Conservation (phyloP, 2,797 vertebrate genomes). For the Aplochiton taeniatus region DNA sequence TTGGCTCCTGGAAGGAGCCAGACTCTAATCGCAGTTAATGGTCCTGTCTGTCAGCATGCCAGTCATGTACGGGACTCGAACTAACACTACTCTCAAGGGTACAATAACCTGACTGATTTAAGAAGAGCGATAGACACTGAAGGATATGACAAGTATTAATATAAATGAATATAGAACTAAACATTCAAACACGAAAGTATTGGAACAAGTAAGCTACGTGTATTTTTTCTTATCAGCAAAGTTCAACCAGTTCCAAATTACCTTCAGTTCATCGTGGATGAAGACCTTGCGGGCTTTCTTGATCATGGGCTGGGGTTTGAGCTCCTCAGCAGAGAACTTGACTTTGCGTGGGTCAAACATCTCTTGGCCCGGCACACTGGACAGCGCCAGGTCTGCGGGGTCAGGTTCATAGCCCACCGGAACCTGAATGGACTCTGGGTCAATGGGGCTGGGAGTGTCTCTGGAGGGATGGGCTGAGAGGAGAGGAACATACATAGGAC, state of each 20-base stretch:
- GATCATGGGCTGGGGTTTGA: slow-evolving; percentile 91
- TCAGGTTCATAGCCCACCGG: slow-evolving; percentile 85
- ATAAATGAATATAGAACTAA: not conserved
- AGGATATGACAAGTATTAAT: not conserved
- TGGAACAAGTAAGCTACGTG: not conserved
- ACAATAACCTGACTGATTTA: not conserved
- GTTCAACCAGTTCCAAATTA: slow-evolving; percentile 80
- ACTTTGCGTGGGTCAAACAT: slow-evolving; percentile 87
- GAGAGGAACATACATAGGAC: not conserved
- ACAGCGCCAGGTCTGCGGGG: slow-evolving; percentile 86
- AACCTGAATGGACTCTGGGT: slow-evolving; percentile 87
- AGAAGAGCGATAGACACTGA: not conserved
- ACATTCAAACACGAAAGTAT: not conserved
- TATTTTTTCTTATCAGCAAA: slow-evolving; percentile 6
- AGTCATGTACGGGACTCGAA: not conserved
- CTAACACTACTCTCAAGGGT: not conserved
- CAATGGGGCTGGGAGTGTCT: slow-evolving; percentile 86
- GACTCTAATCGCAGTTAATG: slow-evolving; percentile 5
- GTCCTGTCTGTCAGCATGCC: not conserved
- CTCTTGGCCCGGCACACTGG: slow-evolving; percentile 89
- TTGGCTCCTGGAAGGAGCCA: not conserved
- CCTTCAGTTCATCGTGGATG: slow-evolving; percentile 89
- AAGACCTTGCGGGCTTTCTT: slow-evolving; percentile 91
- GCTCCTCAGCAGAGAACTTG: slow-evolving; percentile 89
- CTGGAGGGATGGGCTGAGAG: slow-evolving; percentile 81